phyloP scores from a whole-genome alignment of 1,140 invertebrate genomes.

The Drosophila tsacasi region DNA sequence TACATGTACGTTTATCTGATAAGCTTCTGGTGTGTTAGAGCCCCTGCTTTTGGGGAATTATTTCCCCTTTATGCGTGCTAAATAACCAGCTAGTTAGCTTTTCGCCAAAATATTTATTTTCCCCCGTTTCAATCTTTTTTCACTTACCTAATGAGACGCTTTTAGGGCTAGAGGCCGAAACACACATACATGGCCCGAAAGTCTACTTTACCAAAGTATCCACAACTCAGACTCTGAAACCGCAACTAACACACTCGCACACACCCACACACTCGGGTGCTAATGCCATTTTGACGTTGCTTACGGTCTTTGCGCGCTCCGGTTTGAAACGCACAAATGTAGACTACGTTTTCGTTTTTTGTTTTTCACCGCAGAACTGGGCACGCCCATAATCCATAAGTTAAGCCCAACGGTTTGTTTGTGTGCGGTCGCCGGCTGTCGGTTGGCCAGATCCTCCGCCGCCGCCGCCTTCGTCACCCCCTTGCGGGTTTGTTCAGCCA shows the following conservation, averaged over 20 bases:
- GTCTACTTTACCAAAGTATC: slow-evolving; percentile 8
- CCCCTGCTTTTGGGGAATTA: background rate
- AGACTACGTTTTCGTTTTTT: slow-evolving; percentile 61
- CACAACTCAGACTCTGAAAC: slow-evolving; percentile 33
- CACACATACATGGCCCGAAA: slow-evolving; percentile 18
- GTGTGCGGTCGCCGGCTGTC: slow-evolving; percentile 57
- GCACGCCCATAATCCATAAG: slow-evolving; percentile 76
- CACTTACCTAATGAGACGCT: slow-evolving; percentile 54
- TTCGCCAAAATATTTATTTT: background rate
- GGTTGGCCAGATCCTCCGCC: slow-evolving; percentile 31
- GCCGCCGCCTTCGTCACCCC: background rate
- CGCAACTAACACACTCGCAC: slow-evolving; percentile 32
- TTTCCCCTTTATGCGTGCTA: slow-evolving; percentile 10
- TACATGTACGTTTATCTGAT: background rate
- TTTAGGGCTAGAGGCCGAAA: slow-evolving; percentile 16
- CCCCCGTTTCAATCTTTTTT: slow-evolving; percentile 26
- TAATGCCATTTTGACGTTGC: slow-evolving; percentile 55
- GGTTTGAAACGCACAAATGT: slow-evolving; percentile 58
- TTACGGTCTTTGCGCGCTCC: slow-evolving; percentile 38
- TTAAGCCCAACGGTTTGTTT: slow-evolving; percentile 56
- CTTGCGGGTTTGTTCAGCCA: slow-evolving; percentile 42
- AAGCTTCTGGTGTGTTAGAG: background rate
- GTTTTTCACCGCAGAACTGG: slow-evolving; percentile 42
- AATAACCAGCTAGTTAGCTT: slow-evolving; percentile 23
- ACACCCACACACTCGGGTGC: slow-evolving; percentile 34